Evolutionary conservation across 2,888 invertebrate species (phyloP).

Genomic region (Polymixis lichenea): DNA sequence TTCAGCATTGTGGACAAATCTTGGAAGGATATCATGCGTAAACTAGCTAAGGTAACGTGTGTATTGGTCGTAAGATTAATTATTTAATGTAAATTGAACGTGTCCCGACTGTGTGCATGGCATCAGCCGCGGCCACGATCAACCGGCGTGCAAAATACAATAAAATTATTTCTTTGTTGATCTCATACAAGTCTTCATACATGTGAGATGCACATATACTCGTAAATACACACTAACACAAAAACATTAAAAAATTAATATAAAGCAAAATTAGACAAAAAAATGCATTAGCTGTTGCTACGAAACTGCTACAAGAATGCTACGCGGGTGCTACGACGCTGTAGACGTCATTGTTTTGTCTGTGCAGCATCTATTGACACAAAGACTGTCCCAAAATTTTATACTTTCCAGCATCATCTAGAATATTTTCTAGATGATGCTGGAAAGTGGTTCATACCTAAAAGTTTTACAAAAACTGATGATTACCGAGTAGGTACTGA

Average conservation of each 20-base stretch:
- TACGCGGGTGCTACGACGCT: conserved; percentile 7
- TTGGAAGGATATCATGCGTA: conserved; percentile 97
- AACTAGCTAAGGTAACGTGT: conserved; percentile 92
- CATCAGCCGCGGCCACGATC: too few species aligned
- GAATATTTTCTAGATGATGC: not conserved
- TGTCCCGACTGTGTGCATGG: not conserved
- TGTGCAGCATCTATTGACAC: not conserved
- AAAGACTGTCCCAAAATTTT: not conserved
- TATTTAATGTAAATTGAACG: not conserved
- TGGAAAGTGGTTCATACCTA: too few species aligned
- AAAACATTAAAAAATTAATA: too few species aligned
- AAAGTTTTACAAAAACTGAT: not conserved
- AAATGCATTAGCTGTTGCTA: not conserved
- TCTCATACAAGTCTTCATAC: not conserved
- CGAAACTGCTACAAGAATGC: not conserved
- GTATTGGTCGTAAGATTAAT: not conserved
- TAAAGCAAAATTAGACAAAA: not conserved
- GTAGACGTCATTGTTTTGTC: not conserved
- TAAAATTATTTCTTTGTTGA: not conserved
- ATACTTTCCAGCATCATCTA: not conserved
- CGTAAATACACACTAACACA: not conserved
- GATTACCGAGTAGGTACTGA: too few species aligned
- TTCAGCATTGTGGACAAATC: conserved; percentile 97
- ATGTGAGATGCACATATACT: not conserved
- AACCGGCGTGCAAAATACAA: not conserved